These are phyloP conservation scores for Fragum sueziense DNA, from an alignment of 2,888 invertebrate species.

Conservation along the genomic window DNA sequence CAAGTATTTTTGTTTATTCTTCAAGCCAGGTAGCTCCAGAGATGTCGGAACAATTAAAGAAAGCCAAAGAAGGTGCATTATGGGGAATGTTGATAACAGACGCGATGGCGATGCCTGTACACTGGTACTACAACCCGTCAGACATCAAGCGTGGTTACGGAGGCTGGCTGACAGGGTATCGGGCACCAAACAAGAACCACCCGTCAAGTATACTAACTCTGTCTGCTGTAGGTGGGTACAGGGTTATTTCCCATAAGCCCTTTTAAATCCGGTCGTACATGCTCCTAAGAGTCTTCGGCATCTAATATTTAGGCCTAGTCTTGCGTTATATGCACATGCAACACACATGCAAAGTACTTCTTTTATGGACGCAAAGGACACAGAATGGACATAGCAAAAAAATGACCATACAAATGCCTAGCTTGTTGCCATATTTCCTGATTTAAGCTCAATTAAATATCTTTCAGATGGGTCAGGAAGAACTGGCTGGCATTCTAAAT, in stretches of 20 bases:
- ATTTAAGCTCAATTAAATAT: too few species aligned
- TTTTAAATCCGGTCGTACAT: too few species aligned
- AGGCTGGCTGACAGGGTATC: slow-evolving; percentile 75
- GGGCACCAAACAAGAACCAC: slow-evolving; percentile 71
- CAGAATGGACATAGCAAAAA: too few species aligned
- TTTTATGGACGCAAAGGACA: too few species aligned
- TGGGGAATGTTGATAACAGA: slow-evolving; percentile 77
- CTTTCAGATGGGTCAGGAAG: slow-evolving; percentile 75
- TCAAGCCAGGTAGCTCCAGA: slow-evolving; percentile 1
- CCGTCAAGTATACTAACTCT: slow-evolving; percentile 76
- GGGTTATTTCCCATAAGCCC: too few species aligned
- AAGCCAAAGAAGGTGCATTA: slow-evolving; percentile 70
- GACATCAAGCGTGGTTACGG: slow-evolving; percentile 73
- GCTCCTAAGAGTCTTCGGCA: too few species aligned
- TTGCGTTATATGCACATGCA: too few species aligned
- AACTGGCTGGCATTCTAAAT: slow-evolving; percentile 62
- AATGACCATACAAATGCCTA: too few species aligned
- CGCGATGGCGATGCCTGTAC: slow-evolving; percentile 78
- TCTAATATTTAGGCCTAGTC: too few species aligned
- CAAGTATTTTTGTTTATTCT: too few species aligned
- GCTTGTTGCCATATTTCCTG: too few species aligned
- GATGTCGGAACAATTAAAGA: slow-evolving; percentile 63
- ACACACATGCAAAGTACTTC: too few species aligned
- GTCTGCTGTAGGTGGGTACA: slow-evolving; percentile 73
- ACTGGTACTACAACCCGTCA: slow-evolving; percentile 77